These are phyloP conservation scores for Platypus cylindrus DNA, from an alignment of 2,888 invertebrate genomes.

Conservation along the genomic window DNA sequence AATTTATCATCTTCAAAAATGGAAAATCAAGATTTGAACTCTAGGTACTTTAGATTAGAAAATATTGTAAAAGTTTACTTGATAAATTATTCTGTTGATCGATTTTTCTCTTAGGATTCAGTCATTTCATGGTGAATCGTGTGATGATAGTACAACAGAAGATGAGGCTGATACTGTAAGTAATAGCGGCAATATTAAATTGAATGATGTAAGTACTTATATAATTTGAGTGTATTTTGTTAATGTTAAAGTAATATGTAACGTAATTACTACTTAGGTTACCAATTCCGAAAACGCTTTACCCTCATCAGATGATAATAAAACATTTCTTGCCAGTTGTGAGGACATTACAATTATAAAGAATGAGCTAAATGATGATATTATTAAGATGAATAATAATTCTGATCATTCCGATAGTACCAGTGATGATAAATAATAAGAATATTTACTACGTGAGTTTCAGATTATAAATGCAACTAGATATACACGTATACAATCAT, in stretches of 20 bases:
- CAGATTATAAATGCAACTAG: too few relatives aligned
- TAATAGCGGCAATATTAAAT: conserved; percentile 32
- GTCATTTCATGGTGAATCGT: conserved; percentile 32
- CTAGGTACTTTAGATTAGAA: conserved; percentile 7
- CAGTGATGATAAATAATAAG: conserved; percentile 28
- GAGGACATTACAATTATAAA: conserved; percentile 49
- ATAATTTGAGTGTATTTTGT: too few relatives aligned
- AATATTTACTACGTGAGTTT: too few relatives aligned
- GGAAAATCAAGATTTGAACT: conserved; percentile 31
- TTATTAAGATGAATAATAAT: conserved; percentile 37
- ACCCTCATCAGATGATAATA: conserved; percentile 5
- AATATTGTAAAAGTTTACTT: neutral
- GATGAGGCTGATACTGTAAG: conserved; percentile 38
- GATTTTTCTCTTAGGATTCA: conserved; percentile 9
- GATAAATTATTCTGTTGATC: neutral
- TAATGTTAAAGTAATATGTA: neutral
- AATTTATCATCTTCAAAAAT: conserved; percentile 45
- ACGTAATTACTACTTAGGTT: conserved; percentile 7
- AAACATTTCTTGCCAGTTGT: conserved; percentile 39
- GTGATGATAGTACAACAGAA: conserved; percentile 34
- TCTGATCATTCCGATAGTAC: conserved; percentile 35
- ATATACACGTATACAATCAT: too few relatives aligned
- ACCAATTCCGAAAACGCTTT: conserved; percentile 2
- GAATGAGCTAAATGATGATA: conserved; percentile 39
- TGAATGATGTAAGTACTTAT: conserved; percentile 17